Conservation (phyloP, 2,888 invertebrate species). For the Temnothorax ravouxi region DNA sequence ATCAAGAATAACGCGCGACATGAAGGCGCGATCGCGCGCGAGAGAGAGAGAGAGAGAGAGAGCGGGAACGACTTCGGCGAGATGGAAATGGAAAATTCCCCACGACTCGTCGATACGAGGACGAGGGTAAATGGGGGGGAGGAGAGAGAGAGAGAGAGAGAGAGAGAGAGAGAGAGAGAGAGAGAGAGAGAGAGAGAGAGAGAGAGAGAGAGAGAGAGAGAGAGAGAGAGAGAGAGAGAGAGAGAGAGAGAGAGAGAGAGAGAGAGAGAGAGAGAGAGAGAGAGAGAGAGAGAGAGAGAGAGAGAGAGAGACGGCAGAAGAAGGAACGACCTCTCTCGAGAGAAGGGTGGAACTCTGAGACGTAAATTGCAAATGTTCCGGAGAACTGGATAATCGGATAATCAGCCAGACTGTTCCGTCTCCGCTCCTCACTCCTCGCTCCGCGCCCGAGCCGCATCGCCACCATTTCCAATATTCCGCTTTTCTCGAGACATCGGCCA, state of each 20-base stretch:
- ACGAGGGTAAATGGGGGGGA: slow-evolving; percentile 38
- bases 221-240: slow-evolving; percentile 27
- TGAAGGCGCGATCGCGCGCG: background rate
- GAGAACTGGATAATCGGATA: slow-evolving; percentile 85
- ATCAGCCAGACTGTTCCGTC: slow-evolving; percentile 84
- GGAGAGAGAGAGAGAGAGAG: slow-evolving; percentile 29
- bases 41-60: background rate
- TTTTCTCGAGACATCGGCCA: slow-evolving; percentile 75
- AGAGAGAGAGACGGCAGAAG: slow-evolving; percentile 61
- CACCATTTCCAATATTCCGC: slow-evolving; percentile 82
- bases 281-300: slow-evolving; percentile 27
- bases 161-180: slow-evolving; percentile 18
- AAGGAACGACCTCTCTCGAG: slow-evolving; percentile 55
- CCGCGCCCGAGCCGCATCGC: slow-evolving; percentile 57
- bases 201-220: slow-evolving; percentile 36
- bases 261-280: slow-evolving; percentile 47
- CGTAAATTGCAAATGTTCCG: slow-evolving; percentile 83
- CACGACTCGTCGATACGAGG: slow-evolving; percentile 57
- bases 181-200: slow-evolving; percentile 50
- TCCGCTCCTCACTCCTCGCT: slow-evolving; percentile 74
- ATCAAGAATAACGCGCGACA: slow-evolving; percentile 48
- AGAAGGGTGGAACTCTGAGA: slow-evolving; percentile 74
- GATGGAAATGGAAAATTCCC: slow-evolving; percentile 69
- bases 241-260: slow-evolving; percentile 40
- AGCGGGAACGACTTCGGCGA: slow-evolving; percentile 53